These are phyloP conservation scores for Luperina testacea DNA, from an alignment of 2,888 invertebrate genomes.

Conservation along the genomic window DNA sequence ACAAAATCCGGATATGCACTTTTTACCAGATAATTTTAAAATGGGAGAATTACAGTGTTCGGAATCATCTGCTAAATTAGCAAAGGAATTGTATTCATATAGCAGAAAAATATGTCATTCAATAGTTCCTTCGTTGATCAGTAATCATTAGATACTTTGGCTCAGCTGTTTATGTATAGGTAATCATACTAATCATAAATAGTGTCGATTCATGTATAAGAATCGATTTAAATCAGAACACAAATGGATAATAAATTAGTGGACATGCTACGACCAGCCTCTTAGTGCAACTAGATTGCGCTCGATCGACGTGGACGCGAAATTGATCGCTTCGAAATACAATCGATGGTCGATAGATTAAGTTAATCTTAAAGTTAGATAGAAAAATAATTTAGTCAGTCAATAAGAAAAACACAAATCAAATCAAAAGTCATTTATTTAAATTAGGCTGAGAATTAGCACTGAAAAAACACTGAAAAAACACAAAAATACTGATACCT, in stretches of 20 bases:
- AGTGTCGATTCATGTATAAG: neutral
- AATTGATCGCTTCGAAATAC: neutral
- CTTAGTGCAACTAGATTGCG: neutral
- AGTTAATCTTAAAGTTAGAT: neutral
- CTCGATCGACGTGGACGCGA: neutral
- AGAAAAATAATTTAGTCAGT: neutral
- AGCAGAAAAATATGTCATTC: neutral
- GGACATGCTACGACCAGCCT: neutral
- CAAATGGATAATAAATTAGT: neutral
- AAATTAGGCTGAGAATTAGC: no score
- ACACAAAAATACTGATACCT: no score
- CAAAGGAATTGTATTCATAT: neutral
- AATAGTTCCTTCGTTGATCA: neutral
- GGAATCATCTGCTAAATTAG: neutral
- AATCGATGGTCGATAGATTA: neutral
- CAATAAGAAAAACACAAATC: neutral
- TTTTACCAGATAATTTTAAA: neutral
- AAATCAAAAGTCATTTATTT: no score
- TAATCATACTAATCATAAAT: no score
- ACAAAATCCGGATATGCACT: neutral
- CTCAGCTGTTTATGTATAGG: neutral
- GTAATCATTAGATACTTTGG: neutral
- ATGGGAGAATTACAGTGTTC: neutral
- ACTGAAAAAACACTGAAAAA: no score
- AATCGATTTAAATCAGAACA: conserved; percentile 14